These are phyloP conservation scores for Acropora yongei DNA, from an alignment of 64 coral and sea anemone species.

Conservation along the genomic window DNA sequence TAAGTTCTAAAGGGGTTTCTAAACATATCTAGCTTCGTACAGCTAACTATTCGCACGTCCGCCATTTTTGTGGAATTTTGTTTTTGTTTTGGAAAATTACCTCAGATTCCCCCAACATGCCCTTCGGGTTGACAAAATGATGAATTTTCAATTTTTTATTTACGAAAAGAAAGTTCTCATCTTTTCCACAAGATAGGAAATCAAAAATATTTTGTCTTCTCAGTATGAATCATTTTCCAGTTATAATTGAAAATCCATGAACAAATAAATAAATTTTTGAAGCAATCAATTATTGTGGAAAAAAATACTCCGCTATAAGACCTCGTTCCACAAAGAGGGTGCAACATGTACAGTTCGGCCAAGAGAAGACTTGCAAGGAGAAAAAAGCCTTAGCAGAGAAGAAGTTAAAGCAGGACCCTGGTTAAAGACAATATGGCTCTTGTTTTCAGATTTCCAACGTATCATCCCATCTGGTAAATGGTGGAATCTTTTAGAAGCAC, in stretches of 20 bases:
- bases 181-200: not conserved
- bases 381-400: not conserved
- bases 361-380: not conserved
- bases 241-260: slow-evolving; percentile 5
- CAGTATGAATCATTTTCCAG: not conserved
- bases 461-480: not conserved
- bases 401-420: not conserved
- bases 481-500: too few relatives aligned
- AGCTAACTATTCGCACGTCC: slow-evolving; percentile 41
- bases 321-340: not conserved
- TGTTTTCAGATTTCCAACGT: slow-evolving; percentile 25
- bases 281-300: not conserved
- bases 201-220: not conserved
- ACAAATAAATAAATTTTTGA: not conserved
- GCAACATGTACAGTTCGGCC: not conserved
- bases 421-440: slow-evolving; percentile 1
- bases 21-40: not conserved
- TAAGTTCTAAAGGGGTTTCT: not conserved
- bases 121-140: slow-evolving; percentile 17
- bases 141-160: not conserved
- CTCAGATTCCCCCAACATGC: slow-evolving; percentile 57
- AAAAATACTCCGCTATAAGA: not conserved
- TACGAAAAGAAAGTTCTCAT: not conserved
- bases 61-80: slow-evolving; percentile 84
- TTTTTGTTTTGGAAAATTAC: slow-evolving; percentile 94